Evolutionary conservation across 2,113 vertebrate species (phyloP).

Genomic region (Hypomesus transpacificus): DNA sequence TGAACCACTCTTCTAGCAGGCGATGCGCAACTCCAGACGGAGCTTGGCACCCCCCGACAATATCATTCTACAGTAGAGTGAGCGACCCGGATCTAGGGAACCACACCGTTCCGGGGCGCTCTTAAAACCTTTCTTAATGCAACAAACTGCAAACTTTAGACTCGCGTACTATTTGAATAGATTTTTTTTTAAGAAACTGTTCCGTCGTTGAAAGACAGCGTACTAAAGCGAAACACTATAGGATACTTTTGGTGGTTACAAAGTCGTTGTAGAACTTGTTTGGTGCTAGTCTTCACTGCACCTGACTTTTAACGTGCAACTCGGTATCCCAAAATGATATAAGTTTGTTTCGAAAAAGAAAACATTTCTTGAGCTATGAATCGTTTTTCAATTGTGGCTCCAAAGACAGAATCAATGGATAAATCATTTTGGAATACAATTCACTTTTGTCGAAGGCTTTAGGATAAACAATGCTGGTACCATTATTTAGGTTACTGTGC

Average conservation of each 20-base stretch:
- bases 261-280: not conserved
- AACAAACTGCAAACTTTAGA: not conserved
- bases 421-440: not conserved
- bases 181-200: not conserved
- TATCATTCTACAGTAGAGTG: not conserved
- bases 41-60: constrained; percentile 18
- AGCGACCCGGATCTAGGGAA: not conserved
- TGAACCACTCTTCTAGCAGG: not conserved
- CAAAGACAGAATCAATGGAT: constrained; percentile 27
- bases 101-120: not conserved
- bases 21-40: not conserved
- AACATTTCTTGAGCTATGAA: not conserved
- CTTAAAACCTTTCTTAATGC: not conserved
- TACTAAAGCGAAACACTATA: not conserved
- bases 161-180: no score
- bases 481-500: constrained; percentile 26
- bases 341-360: not conserved
- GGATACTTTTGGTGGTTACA: not conserved
- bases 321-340: not conserved
- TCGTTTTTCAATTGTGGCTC: not conserved
- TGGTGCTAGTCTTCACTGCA: not conserved
- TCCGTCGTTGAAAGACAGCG: no score
- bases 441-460: constrained; percentile 12
- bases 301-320: not conserved
- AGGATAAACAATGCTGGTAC: constrained; percentile 41